phyloP scores from a whole-genome alignment of 2,113 vertebrate species.

The Ursus arctos region DNA sequence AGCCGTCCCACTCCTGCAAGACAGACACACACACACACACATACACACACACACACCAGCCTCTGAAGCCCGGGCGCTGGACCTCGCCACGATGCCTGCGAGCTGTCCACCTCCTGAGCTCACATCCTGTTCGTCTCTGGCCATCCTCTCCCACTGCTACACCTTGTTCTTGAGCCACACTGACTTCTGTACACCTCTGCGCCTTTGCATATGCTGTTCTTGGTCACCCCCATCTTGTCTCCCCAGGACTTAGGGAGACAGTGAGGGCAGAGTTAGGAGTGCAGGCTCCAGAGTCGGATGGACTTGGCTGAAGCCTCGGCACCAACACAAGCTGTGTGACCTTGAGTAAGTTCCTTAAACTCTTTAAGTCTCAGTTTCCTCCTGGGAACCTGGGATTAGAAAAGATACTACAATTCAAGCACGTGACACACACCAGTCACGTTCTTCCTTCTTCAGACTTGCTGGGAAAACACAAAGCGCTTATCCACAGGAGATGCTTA shows the following conservation, averaged over 20 bases:
- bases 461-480: background rate
- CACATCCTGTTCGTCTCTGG: background rate
- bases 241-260: background rate
- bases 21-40: background rate
- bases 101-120: background rate
- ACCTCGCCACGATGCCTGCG: background rate
- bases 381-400: background rate
- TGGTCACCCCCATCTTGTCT: background rate
- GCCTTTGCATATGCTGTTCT: background rate
- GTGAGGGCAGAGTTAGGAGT: background rate
- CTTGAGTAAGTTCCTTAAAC: background rate
- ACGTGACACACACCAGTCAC: background rate
- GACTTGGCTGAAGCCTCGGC: background rate
- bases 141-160: background rate
- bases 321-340: background rate
- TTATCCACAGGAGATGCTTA: background rate
- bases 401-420: background rate
- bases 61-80: background rate
- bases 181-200: background rate
- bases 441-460: background rate
- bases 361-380: background rate
- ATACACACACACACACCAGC: fast-evolving
- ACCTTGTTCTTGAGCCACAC: background rate
- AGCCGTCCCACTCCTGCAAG: background rate
- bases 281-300: background rate